Evolutionary conservation across 2,797 vertebrate genomes (phyloP), one percentile per base, ranked within the genome.

Genomic region (Smutsia temminckii): DNA sequence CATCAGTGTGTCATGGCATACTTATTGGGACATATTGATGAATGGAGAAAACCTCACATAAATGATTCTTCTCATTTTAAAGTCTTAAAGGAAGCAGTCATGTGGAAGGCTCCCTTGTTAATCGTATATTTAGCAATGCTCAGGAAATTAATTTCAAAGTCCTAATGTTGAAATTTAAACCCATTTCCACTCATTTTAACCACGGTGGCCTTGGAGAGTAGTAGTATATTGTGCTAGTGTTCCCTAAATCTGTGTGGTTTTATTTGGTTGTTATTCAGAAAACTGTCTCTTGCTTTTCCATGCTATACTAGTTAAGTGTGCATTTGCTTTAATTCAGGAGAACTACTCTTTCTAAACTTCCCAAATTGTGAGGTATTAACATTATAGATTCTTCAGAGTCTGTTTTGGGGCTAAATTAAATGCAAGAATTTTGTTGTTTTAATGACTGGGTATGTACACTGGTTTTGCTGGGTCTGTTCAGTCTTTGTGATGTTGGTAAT

Each of bases 61-160:
- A 55, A 25, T 81, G 57, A 86, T 59, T 85, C 27, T 84, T 78
- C n/a, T 91, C 32, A 57, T 88, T 83, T 94, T 91, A 63, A 63
- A 96, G 34, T 89, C 29, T 84, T 95, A 63, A 77, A 74, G 80
- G 55, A 91, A 84, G 63, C n/a, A 74, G 63, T 93, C 93, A 84
- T 75, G 75, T 40, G 6, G 10, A 91, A 90, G 17, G 64, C 49
- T 91, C 16, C 17, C 21, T 49, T 91, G 13, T 46, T 83, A 83
- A 89, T 66, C 27, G 49, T 13, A 68, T 68, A 34, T 77, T 83
- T 90, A 79, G 51, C 64, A 87, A 2, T 92, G 53, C 23, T 46
- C 29, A 57, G 37, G 27, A 95, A 40, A 55, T 94, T 92, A 75
- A 61, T 88, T 74, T 61, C 12, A 6, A 74, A 69, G 13, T 81